Conservation (phyloP, 1,140 invertebrate genomes). For the Lepidurus arcticus region DNA sequence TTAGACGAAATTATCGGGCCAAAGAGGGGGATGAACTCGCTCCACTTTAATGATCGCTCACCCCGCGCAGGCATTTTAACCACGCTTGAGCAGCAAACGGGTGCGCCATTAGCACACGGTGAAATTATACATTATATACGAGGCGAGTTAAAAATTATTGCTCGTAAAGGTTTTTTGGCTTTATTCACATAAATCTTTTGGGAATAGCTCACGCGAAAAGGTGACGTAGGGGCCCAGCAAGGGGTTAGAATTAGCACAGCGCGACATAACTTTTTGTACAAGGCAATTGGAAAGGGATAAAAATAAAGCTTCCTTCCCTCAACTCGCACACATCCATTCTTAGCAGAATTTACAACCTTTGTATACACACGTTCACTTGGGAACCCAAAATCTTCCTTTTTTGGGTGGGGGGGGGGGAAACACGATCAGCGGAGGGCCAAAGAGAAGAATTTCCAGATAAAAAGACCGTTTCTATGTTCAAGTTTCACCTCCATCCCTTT, state of each 20-base stretch:
- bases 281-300: not conserved
- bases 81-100: not conserved
- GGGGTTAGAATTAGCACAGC: slow-evolving; percentile 12
- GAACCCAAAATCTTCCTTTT: not conserved
- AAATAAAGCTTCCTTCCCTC: not conserved
- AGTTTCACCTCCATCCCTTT: too few species aligned
- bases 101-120: slow-evolving; percentile 11
- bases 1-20: not conserved
- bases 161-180: slow-evolving; percentile 16
- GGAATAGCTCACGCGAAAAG: slow-evolving; percentile 15
- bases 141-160: not conserved
- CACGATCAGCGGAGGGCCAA: too few species aligned
- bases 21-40: not conserved
- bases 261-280: slow-evolving; percentile 18
- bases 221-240: not conserved
- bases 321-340: not conserved
- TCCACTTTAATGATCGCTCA: not conserved
- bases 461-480: too few species aligned
- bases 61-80: not conserved
- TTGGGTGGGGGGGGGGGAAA: too few species aligned
- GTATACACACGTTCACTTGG: slow-evolving; percentile 1
- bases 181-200: slow-evolving; percentile 13
- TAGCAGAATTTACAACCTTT: not conserved
- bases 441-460: too few species aligned
- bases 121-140: not conserved